Evolutionary conservation across 2,888 invertebrate species (phyloP).

Genomic region (Crossocerus cetratus): DNA sequence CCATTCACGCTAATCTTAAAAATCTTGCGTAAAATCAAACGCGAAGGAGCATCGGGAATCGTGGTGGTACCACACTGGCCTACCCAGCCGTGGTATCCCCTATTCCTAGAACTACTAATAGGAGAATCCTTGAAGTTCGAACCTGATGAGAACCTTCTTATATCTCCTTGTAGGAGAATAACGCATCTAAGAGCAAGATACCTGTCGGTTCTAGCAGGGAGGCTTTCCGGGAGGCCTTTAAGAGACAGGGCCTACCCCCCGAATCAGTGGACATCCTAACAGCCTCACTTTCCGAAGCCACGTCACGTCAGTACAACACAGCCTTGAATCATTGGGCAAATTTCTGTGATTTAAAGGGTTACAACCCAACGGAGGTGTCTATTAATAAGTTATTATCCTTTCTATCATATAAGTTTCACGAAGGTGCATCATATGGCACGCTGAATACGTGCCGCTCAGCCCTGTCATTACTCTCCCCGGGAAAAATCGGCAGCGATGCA

Average conservation of each 20-base stretch:
- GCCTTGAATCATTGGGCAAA: slow-evolving; percentile 8
- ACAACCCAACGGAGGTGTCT: not conserved
- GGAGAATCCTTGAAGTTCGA: slow-evolving; percentile 21
- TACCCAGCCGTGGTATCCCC: too few relatives aligned
- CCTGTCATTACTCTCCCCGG: not conserved
- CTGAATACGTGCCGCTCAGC: not conserved
- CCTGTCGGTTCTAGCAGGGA: slow-evolving; percentile 40
- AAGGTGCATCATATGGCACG: slow-evolving; percentile 1
- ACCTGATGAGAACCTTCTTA: slow-evolving; percentile 22
- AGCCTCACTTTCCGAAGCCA: slow-evolving; percentile 12
- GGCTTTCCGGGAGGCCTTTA: slow-evolving; percentile 38
- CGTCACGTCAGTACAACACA: slow-evolving; percentile 24
- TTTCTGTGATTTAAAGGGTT: not conserved
- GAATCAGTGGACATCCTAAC: slow-evolving; percentile 13
- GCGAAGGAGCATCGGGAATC: too few relatives aligned
- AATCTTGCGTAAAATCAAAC: too few relatives aligned
- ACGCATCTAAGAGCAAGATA: slow-evolving; percentile 8
- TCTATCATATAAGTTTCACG: too few relatives aligned
- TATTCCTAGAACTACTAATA: slow-evolving; percentile 29
- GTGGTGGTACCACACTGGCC: too few relatives aligned
- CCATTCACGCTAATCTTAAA: too few relatives aligned
- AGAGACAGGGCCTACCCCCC: slow-evolving; percentile 6
- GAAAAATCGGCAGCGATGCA: not conserved
- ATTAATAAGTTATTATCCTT: too few relatives aligned
- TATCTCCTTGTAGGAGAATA: slow-evolving; percentile 34